Percentiles rank a stretch among this genome's conserved stretches.
Evolutionary conservation across 2,888 invertebrate species (phyloP).

Genomic region (Macrophya alboannulata): DNA sequence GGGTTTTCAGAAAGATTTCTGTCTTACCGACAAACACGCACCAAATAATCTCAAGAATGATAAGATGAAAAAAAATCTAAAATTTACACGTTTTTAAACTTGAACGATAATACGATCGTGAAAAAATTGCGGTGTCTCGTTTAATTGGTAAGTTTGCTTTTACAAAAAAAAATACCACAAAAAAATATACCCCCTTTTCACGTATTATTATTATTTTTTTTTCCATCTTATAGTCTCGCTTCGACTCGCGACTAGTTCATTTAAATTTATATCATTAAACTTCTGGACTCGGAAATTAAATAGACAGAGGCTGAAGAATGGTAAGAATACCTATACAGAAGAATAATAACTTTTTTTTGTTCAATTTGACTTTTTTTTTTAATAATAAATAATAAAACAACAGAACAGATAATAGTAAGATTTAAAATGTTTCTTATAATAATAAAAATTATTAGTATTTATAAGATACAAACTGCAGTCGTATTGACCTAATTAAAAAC

Average conservation of each 20-base stretch:
- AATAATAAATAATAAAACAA: slow-evolving; percentile 48
- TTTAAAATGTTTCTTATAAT: slow-evolving; percentile 39
- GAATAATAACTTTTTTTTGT: neutral
- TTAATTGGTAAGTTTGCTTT: neutral
- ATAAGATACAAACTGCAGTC: slow-evolving; percentile 35
- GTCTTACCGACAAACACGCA: too few species aligned
- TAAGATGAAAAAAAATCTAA: neutral
- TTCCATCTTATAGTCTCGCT: too few species aligned
- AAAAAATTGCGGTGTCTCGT: neutral
- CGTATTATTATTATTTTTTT: too few species aligned
- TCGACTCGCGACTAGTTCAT: too few species aligned
- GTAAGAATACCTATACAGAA: neutral
- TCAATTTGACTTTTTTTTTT: slow-evolving; percentile 50
- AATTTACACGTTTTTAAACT: neutral
- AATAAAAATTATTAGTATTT: slow-evolving; percentile 27
- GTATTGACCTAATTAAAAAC: slow-evolving; percentile 27
- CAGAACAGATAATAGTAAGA: slow-evolving; percentile 48
- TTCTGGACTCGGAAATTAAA: too few species aligned
- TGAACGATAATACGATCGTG: neutral
- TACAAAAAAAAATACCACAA: neutral
- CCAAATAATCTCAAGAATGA: too few species aligned
- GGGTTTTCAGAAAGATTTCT: too few species aligned
- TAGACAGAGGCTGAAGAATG: too few species aligned
- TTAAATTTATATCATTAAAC: too few species aligned
- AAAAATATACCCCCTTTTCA: too few species aligned